Conservation (phyloP, 2,888 invertebrate species). For the Steromphala cineraria region DNA sequence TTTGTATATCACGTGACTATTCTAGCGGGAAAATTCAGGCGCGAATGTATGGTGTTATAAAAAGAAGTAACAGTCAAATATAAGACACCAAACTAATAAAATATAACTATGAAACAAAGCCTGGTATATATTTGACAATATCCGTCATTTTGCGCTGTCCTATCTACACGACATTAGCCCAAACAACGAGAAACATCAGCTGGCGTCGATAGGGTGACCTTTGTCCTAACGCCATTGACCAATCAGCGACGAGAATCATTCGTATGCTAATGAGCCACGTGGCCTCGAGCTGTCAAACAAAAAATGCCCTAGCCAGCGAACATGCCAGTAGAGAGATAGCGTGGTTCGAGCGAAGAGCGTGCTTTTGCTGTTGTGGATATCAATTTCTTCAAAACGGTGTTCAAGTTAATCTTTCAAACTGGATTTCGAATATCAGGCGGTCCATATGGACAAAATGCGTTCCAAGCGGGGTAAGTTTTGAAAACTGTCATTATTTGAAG, state of each 20-base stretch:
- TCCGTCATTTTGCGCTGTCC: background rate
- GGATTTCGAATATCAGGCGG: background rate
- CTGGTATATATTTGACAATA: background rate
- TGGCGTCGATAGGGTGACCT: slow-evolving; percentile 19
- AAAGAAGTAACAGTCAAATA: too few species aligned
- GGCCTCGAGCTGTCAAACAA: slow-evolving; percentile 61
- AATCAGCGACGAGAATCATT: slow-evolving; percentile 25
- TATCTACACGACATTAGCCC: background rate
- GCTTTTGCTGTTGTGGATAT: background rate
- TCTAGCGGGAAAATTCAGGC: slow-evolving; percentile 18
- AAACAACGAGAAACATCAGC: slow-evolving; percentile 23
- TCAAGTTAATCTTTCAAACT: slow-evolving; percentile 2
- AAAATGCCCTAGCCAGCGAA: slow-evolving; percentile 38
- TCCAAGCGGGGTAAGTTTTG: slow-evolving; percentile 53
- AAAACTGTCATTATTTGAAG: background rate
- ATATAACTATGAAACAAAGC: too few species aligned
- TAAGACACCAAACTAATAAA: too few species aligned
- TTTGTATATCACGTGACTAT: slow-evolving; percentile 30
- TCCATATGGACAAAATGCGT: slow-evolving; percentile 41
- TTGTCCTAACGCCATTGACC: slow-evolving; percentile 16
- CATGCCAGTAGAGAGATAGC: slow-evolving; percentile 41
- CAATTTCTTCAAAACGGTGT: slow-evolving; percentile 15
- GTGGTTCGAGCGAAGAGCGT: slow-evolving; percentile 36
- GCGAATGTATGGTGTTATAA: background rate
- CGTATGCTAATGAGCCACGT: slow-evolving; percentile 50